phyloP scores from a whole-genome alignment of 1,140 invertebrate species.

The Caenorhabditis elegans region WBcel235 BX284605.5:18547501-18548000 shows the following conservation, averaged over 20 bases:
- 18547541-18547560: neutral
- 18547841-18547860: neutral
- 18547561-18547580: neutral
- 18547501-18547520: neutral
- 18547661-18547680: neutral
- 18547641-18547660: neutral
- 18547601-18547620: neutral
- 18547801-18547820: constrained; percentile 26
- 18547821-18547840: neutral
- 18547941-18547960: too few relatives aligned
- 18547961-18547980: too few relatives aligned
- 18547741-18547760: neutral
- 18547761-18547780: constrained; percentile 21
- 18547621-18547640: constrained; percentile 6
- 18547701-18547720: neutral
- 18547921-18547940: too few relatives aligned
- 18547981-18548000: too few relatives aligned
- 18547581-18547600: constrained; percentile 18
- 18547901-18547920: too few relatives aligned
- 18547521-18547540: neutral
- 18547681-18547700: neutral
- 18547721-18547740: neutral
- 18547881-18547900: too few relatives aligned
- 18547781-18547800: constrained; percentile 10
- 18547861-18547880: too few relatives aligned